These are phyloP conservation scores for Microctonus aethiopoides DNA, from an alignment of 2,888 invertebrate species.

Conservation along the genomic window DNA sequence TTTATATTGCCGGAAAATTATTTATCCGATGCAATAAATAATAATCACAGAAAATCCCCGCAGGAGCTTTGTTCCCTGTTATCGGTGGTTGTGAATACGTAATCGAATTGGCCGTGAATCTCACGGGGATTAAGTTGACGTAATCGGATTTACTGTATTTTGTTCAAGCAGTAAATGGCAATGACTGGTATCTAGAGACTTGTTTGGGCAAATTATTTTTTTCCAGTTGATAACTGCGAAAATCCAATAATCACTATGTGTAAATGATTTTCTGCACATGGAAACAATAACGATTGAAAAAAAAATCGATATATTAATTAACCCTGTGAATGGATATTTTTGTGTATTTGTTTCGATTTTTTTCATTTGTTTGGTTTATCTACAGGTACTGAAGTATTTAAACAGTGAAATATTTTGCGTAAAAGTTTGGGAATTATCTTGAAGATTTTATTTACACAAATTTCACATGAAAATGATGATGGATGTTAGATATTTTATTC, in stretches of 20 bases:
- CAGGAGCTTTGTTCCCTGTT: conserved; percentile 31
- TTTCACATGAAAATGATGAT: too few species aligned
- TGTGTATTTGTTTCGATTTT: too few species aligned
- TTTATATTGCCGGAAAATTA: not conserved
- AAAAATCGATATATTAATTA: not conserved
- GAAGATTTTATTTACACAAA: too few species aligned
- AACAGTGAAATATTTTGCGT: too few species aligned
- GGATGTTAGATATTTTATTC: too few species aligned
- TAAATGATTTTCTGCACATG: not conserved
- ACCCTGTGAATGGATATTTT: too few species aligned
- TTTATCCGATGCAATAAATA: conserved; percentile 14
- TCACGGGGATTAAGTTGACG: conserved; percentile 45
- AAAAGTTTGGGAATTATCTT: too few species aligned
- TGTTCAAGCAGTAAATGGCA: conserved; percentile 38
- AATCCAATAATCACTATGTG: not conserved
- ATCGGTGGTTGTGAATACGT: conserved; percentile 46
- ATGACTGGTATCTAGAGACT: conserved; percentile 22
- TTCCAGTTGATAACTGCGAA: not conserved
- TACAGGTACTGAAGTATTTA: too few species aligned
- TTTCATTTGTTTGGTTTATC: too few species aligned
- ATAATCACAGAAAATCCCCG: conserved; percentile 22
- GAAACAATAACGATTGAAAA: not conserved
- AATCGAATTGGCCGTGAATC: conserved; percentile 45
- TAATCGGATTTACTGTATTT: conserved; percentile 45
- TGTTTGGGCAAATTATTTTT: conserved; percentile 19